Evolutionary conservation across 2,797 vertebrate genomes (phyloP).

Genomic region (Enteromius afrohamiltoni): DNA sequence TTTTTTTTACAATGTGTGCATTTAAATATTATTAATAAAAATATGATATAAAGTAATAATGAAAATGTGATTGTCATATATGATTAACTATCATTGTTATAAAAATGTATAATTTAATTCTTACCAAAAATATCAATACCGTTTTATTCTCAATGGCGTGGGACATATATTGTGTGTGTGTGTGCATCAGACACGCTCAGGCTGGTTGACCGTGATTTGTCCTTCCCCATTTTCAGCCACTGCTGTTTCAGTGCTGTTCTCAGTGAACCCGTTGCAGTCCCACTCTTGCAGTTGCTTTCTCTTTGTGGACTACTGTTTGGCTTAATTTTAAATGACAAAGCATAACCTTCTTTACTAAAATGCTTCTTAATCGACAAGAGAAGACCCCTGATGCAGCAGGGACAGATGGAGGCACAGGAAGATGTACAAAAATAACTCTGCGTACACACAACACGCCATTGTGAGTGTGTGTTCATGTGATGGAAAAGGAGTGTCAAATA

Average conservation of each 20-base stretch:
- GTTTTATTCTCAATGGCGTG: neutral
- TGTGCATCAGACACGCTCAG: constrained; percentile 1
- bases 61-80: neutral
- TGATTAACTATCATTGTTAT: neutral
- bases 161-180: neutral
- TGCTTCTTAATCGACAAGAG: constrained; percentile 33
- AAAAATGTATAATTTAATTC: neutral
- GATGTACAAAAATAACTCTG: constrained; percentile 58
- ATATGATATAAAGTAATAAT: neutral
- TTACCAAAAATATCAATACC: neutral
- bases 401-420: constrained; percentile 65
- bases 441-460: constrained; percentile 35
- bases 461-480: constrained; percentile 28
- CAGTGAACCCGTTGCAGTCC: constrained; percentile 20
- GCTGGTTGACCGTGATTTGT: constrained; percentile 46
- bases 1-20: neutral
- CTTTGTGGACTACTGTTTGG: neutral
- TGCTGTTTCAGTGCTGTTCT: constrained; percentile 31
- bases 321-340: constrained; percentile 3
- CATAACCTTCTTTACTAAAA: neutral
- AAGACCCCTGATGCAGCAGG: constrained; percentile 49
- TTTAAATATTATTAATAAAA: neutral
- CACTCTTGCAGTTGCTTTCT: constrained; percentile 7
- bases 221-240: constrained; percentile 40
- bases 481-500: constrained; percentile 37